A percentile compares a stretch with the other conserved stretches of the same genome.
Conservation (phyloP, 2,888 invertebrate species). For the Nemotelus nigrinus region DNA sequence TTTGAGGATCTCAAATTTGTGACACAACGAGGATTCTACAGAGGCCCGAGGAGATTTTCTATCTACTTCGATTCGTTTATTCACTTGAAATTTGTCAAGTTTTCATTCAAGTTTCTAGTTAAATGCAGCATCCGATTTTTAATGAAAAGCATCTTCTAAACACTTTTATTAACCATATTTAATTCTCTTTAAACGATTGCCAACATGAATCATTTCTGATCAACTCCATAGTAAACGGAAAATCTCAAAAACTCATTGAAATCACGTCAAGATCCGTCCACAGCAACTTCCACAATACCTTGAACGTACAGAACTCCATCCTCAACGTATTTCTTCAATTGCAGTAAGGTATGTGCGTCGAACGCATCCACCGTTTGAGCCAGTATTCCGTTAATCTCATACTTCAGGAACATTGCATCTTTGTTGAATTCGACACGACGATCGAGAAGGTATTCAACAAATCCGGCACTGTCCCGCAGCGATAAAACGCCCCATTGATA, state of each 20-base stretch:
- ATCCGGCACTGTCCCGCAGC: conserved; percentile 77
- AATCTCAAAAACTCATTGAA: conserved; percentile 36
- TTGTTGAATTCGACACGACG: conserved; percentile 76
- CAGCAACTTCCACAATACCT: conserved; percentile 76
- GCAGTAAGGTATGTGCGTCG: conserved; percentile 70
- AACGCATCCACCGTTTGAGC: conserved; percentile 69
- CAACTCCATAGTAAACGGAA: conserved; percentile 37
- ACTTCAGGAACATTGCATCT: conserved; percentile 71
- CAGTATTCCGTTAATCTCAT: conserved; percentile 74
- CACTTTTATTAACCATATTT: too few species aligned
- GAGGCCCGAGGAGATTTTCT: too few species aligned
- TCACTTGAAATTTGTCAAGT: too few species aligned
- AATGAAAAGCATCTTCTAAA: too few species aligned
- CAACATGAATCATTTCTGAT: conserved; percentile 8
- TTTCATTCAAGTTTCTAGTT: too few species aligned
- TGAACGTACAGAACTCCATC: conserved; percentile 84
- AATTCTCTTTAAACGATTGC: too few species aligned
- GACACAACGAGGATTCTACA: too few species aligned
- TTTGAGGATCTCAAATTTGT: too few species aligned
- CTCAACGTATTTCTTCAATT: conserved; percentile 74
- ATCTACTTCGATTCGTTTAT: too few species aligned
- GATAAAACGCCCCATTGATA: conserved; percentile 84
- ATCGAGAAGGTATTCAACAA: conserved; percentile 81
- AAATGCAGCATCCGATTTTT: too few species aligned
- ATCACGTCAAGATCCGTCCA: conserved; percentile 69